Conservation (phyloP, 2,888 invertebrate species). For the Oscheius sp. region DNA sequence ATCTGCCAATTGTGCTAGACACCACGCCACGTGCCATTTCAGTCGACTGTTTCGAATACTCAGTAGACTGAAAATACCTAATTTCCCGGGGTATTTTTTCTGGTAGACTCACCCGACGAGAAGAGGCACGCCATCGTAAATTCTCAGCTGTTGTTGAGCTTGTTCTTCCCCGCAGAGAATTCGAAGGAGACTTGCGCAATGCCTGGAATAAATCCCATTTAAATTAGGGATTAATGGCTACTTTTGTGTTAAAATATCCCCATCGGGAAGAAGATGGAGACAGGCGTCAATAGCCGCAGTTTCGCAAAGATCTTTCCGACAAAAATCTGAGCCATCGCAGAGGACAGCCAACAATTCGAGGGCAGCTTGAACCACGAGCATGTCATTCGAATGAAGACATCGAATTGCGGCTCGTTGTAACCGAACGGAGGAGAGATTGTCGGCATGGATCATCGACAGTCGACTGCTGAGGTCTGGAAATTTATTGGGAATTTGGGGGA, state of each 20-base stretch:
- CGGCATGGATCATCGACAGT: neutral
- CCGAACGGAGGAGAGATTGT: neutral
- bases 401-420: constrained; percentile 17
- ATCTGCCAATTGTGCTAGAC: constrained; percentile 74
- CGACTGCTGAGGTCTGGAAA: constrained; percentile 21
- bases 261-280: constrained; percentile 53
- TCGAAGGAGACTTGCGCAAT: constrained; percentile 58
- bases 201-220: constrained; percentile 38
- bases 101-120: constrained; percentile 45
- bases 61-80: constrained; percentile 73
- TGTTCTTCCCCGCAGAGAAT: constrained; percentile 59
- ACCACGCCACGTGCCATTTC: constrained; percentile 75
- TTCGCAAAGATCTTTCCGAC: constrained; percentile 54
- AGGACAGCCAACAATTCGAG: constrained; percentile 35
- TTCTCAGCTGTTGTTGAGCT: constrained; percentile 59
- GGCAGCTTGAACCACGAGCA: constrained; percentile 24
- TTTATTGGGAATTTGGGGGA: neutral
- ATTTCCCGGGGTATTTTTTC: no score
- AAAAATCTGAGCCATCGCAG: constrained; percentile 47
- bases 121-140: constrained; percentile 61
- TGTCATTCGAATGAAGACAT: constrained; percentile 18
- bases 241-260: constrained; percentile 65
- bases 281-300: constrained; percentile 59
- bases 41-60: constrained; percentile 74
- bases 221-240: constrained; percentile 12